These are phyloP conservation scores for Macrosiphum euphorbiae DNA, from an alignment of 2,888 invertebrate genomes.

Conservation along the genomic window DNA sequence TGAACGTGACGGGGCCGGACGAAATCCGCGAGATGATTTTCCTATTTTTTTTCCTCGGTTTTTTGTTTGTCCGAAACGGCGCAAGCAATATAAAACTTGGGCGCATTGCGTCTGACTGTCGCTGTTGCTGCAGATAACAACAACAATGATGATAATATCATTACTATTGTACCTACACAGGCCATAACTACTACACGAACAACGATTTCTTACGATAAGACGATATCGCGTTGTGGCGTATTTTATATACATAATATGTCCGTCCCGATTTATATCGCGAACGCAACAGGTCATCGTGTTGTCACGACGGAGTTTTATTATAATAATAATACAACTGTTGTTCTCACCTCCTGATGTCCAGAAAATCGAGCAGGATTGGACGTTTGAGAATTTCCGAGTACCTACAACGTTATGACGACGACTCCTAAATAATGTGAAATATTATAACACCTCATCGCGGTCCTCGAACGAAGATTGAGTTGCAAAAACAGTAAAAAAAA, in stretches of 20 bases:
- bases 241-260: background rate
- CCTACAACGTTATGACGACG: background rate
- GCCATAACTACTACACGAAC: background rate
- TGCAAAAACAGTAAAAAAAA: background rate
- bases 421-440: background rate
- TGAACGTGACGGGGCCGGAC: slow-evolving; percentile 38
- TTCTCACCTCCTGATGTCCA: background rate
- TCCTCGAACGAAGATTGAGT: background rate
- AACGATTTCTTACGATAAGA: background rate
- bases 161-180: background rate
- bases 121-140: background rate
- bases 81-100: background rate
- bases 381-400: background rate
- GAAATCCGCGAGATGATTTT: slow-evolving; percentile 3
- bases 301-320: background rate
- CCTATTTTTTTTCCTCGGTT: background rate
- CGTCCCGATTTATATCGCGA: background rate
- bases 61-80: background rate
- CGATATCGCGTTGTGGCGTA: background rate
- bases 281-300: background rate
- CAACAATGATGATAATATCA: background rate
- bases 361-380: background rate
- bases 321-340: background rate
- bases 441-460: background rate
- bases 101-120: background rate